Percentiles rank a stretch among this genome's conserved stretches.
Conservation (phyloP, 2,888 invertebrate species). For the Hemicrepidius hirtus region DNA sequence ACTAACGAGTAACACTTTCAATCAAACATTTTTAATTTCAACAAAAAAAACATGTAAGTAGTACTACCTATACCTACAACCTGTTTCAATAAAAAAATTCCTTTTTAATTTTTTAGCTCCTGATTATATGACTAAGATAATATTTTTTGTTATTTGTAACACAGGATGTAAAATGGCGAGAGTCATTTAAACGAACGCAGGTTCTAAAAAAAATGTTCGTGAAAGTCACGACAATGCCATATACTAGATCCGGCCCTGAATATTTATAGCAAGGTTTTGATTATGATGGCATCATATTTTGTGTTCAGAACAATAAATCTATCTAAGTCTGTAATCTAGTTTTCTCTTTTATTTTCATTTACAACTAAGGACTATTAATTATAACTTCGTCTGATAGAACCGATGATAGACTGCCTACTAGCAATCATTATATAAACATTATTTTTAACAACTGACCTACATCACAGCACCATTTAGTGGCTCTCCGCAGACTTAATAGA, state of each 20-base stretch:
- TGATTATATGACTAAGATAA: no score
- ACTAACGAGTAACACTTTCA: no score
- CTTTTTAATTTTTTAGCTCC: no score
- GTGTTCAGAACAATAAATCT: conserved; percentile 2
- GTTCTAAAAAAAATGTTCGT: no score
- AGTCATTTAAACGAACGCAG: no score
- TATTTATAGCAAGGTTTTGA: background rate
- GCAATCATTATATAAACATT: conserved; percentile 13
- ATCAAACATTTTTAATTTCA: no score
- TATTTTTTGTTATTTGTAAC: no score
- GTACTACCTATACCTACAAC: no score
- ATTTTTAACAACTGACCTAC: conserved; percentile 24
- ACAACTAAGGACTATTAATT: conserved; percentile 20
- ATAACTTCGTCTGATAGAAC: background rate
- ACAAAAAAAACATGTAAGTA: no score
- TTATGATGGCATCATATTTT: background rate
- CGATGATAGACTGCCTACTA: background rate
- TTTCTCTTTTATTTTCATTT: conserved; percentile 6
- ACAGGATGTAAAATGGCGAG: no score
- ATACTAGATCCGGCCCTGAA: conserved; percentile 1
- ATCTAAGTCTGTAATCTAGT: conserved; percentile 19
- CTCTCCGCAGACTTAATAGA: background rate
- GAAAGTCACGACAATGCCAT: background rate
- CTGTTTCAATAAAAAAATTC: no score
- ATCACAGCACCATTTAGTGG: background rate